These are phyloP conservation scores for Deroptyus accipitrinus DNA, from an alignment of 2,113 vertebrate genomes.

Conservation along the genomic window DNA sequence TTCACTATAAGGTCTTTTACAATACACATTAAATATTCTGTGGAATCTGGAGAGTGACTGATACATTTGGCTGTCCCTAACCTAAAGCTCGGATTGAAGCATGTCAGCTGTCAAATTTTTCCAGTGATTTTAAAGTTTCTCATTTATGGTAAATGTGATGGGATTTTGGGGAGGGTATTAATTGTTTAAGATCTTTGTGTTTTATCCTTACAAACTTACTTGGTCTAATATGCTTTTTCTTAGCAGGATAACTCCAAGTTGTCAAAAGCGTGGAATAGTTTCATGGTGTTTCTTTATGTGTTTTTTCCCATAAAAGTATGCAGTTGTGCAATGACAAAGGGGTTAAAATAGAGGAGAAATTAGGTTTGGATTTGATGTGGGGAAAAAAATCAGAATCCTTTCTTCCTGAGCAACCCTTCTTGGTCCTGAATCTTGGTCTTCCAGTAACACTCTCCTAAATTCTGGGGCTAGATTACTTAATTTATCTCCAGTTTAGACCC, in stretches of 20 bases:
- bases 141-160: background rate
- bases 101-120: background rate
- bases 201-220: background rate
- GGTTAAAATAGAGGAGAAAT: background rate
- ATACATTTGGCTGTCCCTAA: background rate
- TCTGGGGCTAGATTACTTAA: background rate
- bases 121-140: background rate
- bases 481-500: background rate
- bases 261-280: background rate
- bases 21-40: background rate
- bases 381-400: background rate
- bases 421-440: background rate
- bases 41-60: background rate
- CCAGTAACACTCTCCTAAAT: background rate
- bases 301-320: background rate
- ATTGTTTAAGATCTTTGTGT: background rate
- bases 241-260: background rate
- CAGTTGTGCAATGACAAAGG: background rate
- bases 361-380: background rate
- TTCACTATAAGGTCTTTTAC: background rate
- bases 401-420: background rate
- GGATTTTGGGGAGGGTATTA: accelerated
- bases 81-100: background rate
- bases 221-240: background rate
- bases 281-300: background rate